These are phyloP conservation scores for Formica selysi DNA, from an alignment of 1,140 invertebrate genomes.

Conservation along the genomic window DNA sequence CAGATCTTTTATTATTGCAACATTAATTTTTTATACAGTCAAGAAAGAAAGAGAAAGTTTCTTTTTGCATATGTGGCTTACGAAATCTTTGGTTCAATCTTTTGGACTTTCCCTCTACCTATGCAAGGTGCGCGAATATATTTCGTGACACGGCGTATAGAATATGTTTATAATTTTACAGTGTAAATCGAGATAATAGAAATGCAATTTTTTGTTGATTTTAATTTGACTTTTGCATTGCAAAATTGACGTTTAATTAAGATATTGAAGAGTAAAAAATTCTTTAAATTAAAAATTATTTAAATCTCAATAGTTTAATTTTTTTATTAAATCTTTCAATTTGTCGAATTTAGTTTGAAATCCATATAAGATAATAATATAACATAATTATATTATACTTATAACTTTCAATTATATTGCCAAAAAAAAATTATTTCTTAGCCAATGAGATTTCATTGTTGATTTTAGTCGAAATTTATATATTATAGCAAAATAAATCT, in stretches of 20 bases:
- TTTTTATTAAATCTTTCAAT: constrained; percentile 3
- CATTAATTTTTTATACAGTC: background rate
- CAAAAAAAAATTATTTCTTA: too few species aligned
- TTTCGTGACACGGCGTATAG: background rate
- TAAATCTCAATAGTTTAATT: background rate
- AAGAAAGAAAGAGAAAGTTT: background rate
- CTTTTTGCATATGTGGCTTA: background rate
- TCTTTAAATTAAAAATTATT: background rate
- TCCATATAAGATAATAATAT: background rate
- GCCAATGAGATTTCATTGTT: background rate
- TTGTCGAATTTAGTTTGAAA: background rate
- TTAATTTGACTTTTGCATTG: background rate
- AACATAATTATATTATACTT: background rate
- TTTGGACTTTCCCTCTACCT: background rate
- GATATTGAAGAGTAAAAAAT: background rate
- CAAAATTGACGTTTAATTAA: background rate
- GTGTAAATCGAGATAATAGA: background rate
- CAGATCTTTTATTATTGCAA: background rate
- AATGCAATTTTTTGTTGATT: background rate
- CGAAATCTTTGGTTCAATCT: background rate
- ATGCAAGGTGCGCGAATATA: background rate
- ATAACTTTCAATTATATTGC: background rate
- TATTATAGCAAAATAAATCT: background rate
- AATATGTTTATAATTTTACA: background rate
- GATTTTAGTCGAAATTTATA: background rate